phyloP scores from a whole-genome alignment of 1,140 invertebrate species.

The Bombus terrestris region DNA sequence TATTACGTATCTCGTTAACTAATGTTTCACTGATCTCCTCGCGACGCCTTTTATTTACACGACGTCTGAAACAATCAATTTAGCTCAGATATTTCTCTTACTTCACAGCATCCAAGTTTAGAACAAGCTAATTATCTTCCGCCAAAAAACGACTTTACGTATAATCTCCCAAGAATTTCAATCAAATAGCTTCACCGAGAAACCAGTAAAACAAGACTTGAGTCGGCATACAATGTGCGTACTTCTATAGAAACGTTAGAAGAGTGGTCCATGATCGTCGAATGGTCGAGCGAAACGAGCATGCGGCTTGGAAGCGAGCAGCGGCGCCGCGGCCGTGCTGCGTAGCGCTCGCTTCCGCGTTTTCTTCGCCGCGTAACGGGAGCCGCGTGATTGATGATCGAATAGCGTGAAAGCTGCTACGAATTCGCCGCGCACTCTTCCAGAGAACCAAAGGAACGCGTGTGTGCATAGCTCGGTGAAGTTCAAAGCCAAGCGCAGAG shows the following conservation, averaged over 20 bases:
- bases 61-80: too few species aligned
- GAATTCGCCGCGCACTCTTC: slow-evolving; percentile 9
- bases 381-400: slow-evolving; percentile 47
- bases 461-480: slow-evolving; percentile 1
- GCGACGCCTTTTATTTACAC: too few species aligned
- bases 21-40: too few species aligned
- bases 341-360: slow-evolving; percentile 26
- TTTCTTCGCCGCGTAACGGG: slow-evolving; percentile 51
- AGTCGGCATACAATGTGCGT: neutral
- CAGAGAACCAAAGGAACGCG: neutral
- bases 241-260: neutral
- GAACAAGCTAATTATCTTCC: too few species aligned
- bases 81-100: too few species aligned
- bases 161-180: too few species aligned
- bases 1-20: too few species aligned
- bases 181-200: neutral
- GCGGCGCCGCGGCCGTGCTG: too few species aligned
- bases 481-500: slow-evolving; percentile 30
- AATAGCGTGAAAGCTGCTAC: slow-evolving; percentile 48
- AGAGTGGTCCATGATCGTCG: neutral
- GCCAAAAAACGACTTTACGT: too few species aligned
- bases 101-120: too few species aligned
- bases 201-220: neutral
- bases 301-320: neutral
- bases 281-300: slow-evolving; percentile 11